These are phyloP conservation scores for Pyrrhia umbra DNA, from an alignment of 2,888 invertebrate genomes.

Conservation along the genomic window DNA sequence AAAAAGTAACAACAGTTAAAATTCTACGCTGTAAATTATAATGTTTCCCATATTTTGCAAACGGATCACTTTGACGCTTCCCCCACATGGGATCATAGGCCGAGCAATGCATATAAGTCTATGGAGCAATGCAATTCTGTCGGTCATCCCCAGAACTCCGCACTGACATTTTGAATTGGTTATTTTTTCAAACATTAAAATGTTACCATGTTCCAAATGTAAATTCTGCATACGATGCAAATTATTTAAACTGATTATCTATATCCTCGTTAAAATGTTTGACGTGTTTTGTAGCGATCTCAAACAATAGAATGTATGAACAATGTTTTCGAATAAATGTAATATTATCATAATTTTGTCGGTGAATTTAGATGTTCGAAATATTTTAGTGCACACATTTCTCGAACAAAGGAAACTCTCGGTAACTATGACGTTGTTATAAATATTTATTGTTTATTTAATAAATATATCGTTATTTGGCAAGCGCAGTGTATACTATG, in stretches of 20 bases:
- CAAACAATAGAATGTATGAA: slow-evolving; percentile 3
- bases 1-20: not conserved
- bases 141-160: not conserved
- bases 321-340: slow-evolving; percentile 2
- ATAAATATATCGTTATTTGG: not conserved
- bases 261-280: slow-evolving; percentile 1
- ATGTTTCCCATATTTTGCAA: slow-evolving; percentile 24
- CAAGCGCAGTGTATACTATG: not conserved
- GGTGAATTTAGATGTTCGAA: not conserved
- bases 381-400: not conserved
- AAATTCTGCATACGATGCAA: slow-evolving; percentile 7
- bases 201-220: not conserved
- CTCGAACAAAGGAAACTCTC: not conserved
- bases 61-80: slow-evolving; percentile 26
- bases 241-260: slow-evolving; percentile 10
- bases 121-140: slow-evolving; percentile 41
- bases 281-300: not conserved
- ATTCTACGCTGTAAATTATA: slow-evolving; percentile 3
- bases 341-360: not conserved
- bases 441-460: not conserved
- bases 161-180: not conserved
- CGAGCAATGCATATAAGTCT: slow-evolving; percentile 35
- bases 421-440: not conserved
- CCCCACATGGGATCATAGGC: slow-evolving; percentile 35
- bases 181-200: slow-evolving; percentile 16